Conservation (phyloP, 2,797 vertebrate genomes). For the Cyprinodon diabolis region DNA sequence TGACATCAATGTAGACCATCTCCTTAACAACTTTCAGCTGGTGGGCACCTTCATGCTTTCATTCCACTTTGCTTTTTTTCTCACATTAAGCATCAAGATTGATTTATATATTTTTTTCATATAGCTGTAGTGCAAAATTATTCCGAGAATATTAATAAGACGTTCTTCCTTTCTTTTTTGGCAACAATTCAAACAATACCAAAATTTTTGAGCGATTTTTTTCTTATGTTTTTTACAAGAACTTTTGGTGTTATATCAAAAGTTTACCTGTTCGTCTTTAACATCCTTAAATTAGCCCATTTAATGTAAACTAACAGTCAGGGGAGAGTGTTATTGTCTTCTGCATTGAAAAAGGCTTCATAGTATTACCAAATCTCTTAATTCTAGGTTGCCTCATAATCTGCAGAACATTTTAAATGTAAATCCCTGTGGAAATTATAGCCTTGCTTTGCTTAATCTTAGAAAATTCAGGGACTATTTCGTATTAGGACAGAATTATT, state of each 20-base stretch:
- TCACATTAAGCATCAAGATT: background rate
- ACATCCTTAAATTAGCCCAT: too few relatives aligned
- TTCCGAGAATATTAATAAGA: background rate
- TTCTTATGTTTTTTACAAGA: background rate
- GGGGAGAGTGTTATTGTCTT: background rate
- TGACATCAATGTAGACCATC: slow-evolving; percentile 82
- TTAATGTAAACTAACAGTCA: too few relatives aligned
- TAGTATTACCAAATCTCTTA: background rate
- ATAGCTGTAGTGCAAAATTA: too few relatives aligned
- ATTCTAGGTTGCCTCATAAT: background rate
- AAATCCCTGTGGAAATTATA: background rate
- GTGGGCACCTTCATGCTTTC: slow-evolving; percentile 70
- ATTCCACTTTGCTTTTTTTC: background rate
- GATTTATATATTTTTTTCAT: background rate
- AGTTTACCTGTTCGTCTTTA: background rate
- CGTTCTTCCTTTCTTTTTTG: background rate
- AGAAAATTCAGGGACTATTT: background rate
- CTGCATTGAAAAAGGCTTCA: too few relatives aligned
- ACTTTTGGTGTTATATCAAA: background rate
- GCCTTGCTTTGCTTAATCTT: background rate
- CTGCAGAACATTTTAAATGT: background rate
- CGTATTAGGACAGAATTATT: background rate
- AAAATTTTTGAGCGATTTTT: background rate
- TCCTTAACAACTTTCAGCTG: slow-evolving; percentile 86
- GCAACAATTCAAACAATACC: background rate